Conservation (phyloP, 1,140 invertebrate species). For the Drosophila mauritiana region DNA sequence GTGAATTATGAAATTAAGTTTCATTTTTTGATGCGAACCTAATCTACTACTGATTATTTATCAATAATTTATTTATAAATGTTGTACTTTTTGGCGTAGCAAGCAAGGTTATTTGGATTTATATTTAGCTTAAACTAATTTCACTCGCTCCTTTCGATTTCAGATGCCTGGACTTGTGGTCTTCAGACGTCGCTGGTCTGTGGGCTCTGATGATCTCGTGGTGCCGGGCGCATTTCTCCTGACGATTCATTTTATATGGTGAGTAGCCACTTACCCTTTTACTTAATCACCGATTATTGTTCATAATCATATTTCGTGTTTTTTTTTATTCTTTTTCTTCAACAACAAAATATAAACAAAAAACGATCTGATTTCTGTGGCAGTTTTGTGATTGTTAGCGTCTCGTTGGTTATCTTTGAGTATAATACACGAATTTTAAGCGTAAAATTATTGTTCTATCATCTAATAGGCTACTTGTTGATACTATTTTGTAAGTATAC, state of each 20-base stretch:
- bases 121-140: slow-evolving; percentile 1
- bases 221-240: slow-evolving; percentile 92
- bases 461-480: slow-evolving; percentile 90
- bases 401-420: slow-evolving; percentile 87
- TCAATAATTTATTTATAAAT: neutral
- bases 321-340: slow-evolving; percentile 12
- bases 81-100: neutral
- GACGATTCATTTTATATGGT: slow-evolving; percentile 92
- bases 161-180: slow-evolving; percentile 94
- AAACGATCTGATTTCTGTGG: slow-evolving; percentile 6
- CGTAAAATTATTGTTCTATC: slow-evolving; percentile 88
- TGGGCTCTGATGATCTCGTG: slow-evolving; percentile 95
- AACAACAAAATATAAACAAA: too few relatives aligned
- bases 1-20: too few relatives aligned
- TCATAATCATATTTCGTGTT: slow-evolving; percentile 10
- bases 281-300: neutral
- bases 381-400: slow-evolving; percentile 78
- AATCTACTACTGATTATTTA: neutral
- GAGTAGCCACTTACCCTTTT: slow-evolving; percentile 64
- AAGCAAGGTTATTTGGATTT: too few relatives aligned
- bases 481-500: slow-evolving; percentile 86
- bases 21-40: neutral
- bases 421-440: slow-evolving; percentile 88
- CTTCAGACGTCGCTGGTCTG: slow-evolving; percentile 93
- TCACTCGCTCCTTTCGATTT: slow-evolving; percentile 3